Conservation (phyloP, 2,797 vertebrate species). For the Allobates femoralis region DNA sequence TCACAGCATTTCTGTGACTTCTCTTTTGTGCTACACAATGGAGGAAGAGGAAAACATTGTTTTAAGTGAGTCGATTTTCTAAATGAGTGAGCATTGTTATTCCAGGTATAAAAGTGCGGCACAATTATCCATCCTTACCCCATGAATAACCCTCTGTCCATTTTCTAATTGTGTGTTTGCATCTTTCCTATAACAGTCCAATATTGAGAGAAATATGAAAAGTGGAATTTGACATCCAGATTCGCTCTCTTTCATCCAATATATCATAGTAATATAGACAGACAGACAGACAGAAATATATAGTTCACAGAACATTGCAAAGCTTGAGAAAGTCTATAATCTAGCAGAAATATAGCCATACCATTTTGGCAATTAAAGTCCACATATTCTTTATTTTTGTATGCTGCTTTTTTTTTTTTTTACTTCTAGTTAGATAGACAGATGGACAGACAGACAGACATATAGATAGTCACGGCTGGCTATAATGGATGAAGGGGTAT, state of each 20-base stretch:
- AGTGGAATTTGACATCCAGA: no score
- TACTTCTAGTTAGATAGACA: no score
- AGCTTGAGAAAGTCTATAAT: no score
- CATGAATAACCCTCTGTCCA: slow-evolving; percentile 1
- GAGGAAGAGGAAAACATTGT: slow-evolving; percentile 37
- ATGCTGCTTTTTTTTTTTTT: no score
- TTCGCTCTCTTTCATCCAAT: neutral
- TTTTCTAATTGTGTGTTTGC: neutral
- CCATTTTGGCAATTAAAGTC: no score
- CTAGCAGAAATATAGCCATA: no score
- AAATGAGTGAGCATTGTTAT: slow-evolving; percentile 48
- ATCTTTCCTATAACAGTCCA: neutral
- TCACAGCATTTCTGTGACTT: slow-evolving; percentile 58
- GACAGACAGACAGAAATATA: neutral
- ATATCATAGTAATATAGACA: neutral
- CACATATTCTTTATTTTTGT: no score
- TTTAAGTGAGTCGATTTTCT: slow-evolving; percentile 46
- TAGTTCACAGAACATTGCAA: no score
- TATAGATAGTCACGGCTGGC: no score
- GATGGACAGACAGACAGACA: no score
- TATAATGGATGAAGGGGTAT: no score
- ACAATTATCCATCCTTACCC: neutral
- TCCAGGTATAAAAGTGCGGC: slow-evolving; percentile 21
- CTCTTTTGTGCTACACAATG: slow-evolving; percentile 42
- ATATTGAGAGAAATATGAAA: neutral